phyloP scores from a whole-genome alignment of 1,140 invertebrate species.

The Brachionus paranguensis region DNA sequence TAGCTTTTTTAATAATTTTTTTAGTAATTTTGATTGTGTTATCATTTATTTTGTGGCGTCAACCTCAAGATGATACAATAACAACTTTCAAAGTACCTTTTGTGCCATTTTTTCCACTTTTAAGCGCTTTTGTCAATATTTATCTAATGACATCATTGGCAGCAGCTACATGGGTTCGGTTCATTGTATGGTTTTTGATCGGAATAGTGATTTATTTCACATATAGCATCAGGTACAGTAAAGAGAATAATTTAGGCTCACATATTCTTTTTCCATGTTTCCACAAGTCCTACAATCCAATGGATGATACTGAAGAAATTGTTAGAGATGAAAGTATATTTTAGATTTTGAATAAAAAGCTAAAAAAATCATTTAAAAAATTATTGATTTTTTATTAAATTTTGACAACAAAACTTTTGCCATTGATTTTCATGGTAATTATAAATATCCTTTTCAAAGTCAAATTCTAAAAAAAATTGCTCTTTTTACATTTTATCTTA shows the following conservation, averaged over 20 bases:
- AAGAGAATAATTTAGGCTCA: neutral
- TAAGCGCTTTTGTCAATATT: constrained; percentile 77
- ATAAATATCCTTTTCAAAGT: too few species aligned
- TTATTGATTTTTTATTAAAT: neutral
- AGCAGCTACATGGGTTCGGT: constrained; percentile 74
- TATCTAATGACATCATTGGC: constrained; percentile 81
- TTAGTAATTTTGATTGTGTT: neutral
- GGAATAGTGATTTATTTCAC: constrained; percentile 31
- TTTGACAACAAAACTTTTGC: too few species aligned
- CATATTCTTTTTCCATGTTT: neutral
- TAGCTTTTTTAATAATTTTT: constrained; percentile 14
- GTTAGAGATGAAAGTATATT: constrained; percentile 1
- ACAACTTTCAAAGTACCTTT: constrained; percentile 58
- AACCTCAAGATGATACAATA: constrained; percentile 41
- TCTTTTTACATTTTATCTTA: too few species aligned
- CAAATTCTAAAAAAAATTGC: too few species aligned
- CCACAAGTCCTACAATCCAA: neutral
- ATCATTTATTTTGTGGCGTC: constrained; percentile 27
- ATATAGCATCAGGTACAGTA: constrained; percentile 16
- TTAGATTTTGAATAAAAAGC: neutral
- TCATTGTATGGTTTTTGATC: constrained; percentile 70
- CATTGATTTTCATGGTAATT: too few species aligned
- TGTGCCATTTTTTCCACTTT: constrained; percentile 73
- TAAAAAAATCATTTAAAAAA: neutral
- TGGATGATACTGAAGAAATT: neutral